Conservation (phyloP, 2,888 invertebrate species). For the Habroteleia sp. region DNA sequence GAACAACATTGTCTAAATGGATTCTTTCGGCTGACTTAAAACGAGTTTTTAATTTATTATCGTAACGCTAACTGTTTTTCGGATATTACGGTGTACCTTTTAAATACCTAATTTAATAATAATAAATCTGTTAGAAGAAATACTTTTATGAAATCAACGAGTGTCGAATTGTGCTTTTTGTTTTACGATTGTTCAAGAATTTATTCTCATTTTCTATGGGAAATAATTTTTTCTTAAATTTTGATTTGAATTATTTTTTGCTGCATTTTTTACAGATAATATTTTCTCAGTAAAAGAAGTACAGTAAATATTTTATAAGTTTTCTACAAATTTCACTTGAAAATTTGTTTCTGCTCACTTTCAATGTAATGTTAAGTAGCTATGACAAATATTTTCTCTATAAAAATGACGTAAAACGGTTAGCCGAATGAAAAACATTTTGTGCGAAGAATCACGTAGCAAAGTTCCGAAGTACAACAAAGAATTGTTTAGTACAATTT, state of each 20-base stretch:
- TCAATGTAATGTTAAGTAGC: too few species aligned
- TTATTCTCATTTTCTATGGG: too few species aligned
- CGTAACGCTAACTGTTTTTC: not conserved
- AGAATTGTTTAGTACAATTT: slow-evolving; percentile 12
- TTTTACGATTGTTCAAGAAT: slow-evolving; percentile 3
- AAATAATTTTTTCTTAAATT: not conserved
- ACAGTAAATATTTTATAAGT: too few species aligned
- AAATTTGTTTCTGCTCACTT: too few species aligned
- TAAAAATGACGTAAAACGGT: not conserved
- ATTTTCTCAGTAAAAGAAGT: too few species aligned
- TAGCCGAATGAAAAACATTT: slow-evolving; percentile 8
- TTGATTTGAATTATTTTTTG: too few species aligned
- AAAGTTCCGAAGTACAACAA: slow-evolving; percentile 4
- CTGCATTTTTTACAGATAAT: too few species aligned
- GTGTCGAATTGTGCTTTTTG: not conserved
- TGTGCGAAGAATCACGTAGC: slow-evolving; percentile 8
- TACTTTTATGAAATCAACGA: slow-evolving; percentile 24
- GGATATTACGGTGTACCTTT: too few species aligned
- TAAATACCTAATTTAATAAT: slow-evolving; percentile 10
- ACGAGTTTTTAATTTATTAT: not conserved
- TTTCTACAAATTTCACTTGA: not conserved
- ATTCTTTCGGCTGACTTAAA: not conserved
- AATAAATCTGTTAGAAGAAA: slow-evolving; percentile 2
- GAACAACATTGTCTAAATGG: not conserved
- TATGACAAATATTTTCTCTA: not conserved